Conservation (phyloP, 2,113 vertebrate species). For the Picathartes gymnocephalus region DNA sequence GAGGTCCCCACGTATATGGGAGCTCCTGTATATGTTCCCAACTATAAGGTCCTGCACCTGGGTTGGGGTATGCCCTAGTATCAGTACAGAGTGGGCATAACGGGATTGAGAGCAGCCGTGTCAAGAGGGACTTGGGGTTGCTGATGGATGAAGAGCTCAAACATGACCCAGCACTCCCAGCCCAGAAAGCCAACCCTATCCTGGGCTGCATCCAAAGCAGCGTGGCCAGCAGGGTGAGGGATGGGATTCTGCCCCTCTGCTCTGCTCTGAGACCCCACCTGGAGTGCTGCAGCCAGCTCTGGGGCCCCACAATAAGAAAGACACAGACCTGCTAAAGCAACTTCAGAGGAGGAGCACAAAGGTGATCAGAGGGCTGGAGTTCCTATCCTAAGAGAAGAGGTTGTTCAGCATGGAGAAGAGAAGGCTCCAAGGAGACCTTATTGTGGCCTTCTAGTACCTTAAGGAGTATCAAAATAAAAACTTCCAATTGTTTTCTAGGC, state of each 20-base stretch:
- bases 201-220: not conserved
- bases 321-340: not conserved
- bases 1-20: not conserved
- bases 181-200: not conserved
- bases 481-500: not conserved
- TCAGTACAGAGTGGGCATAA: not conserved
- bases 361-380: not conserved
- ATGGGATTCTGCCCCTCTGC: not conserved
- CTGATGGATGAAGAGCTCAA: not conserved
- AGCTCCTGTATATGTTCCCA: not conserved
- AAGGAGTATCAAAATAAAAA: not conserved
- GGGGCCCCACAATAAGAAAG: not conserved
- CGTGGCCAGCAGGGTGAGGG: accelerated
- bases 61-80: not conserved
- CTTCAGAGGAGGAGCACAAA: not conserved
- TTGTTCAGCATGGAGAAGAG: not conserved
- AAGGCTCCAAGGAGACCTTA: not conserved
- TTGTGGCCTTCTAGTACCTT: not conserved
- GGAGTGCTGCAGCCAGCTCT: not conserved
- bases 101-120: not conserved
- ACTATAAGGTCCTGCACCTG: not conserved
- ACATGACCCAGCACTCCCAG: accelerated
- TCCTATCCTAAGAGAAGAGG: not conserved
- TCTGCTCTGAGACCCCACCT: not conserved
- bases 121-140: not conserved